Conservation (phyloP, 1,140 invertebrate genomes). For the Phortica variegata region DNA sequence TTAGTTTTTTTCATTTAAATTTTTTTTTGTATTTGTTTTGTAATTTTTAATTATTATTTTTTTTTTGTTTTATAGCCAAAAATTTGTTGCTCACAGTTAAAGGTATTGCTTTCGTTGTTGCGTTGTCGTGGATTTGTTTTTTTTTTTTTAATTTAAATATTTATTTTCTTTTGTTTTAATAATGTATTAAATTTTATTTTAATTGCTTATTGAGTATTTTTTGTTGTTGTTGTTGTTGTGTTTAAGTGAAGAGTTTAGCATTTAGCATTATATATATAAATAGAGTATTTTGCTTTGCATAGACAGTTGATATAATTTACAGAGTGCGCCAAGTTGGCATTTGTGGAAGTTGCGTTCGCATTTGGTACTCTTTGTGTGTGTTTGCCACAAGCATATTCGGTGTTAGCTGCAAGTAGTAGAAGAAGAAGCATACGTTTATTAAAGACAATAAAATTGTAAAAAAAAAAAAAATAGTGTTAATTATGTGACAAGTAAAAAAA, state of each 20-base stretch:
- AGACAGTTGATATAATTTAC: too few relatives aligned
- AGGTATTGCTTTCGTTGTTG: conserved; percentile 53
- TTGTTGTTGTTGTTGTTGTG: conserved; percentile 42
- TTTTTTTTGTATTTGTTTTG: background rate
- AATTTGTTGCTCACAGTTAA: conserved; percentile 32
- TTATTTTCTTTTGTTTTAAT: conserved; percentile 14
- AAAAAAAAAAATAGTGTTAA: too few relatives aligned
- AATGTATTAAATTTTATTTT: conserved; percentile 16
- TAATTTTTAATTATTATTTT: background rate
- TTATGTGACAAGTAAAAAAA: too few relatives aligned
- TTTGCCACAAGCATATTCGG: too few relatives aligned
- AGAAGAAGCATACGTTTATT: too few relatives aligned
- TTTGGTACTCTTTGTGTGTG: too few relatives aligned
- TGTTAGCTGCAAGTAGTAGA: too few relatives aligned
- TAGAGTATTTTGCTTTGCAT: background rate
- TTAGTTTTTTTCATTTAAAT: background rate
- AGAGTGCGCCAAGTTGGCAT: too few relatives aligned
- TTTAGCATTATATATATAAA: background rate
- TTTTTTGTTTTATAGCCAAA: conserved; percentile 23
- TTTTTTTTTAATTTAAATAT: conserved; percentile 16
- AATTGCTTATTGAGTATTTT: conserved; percentile 7
- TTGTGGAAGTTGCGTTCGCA: too few relatives aligned
- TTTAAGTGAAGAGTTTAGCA: conserved; percentile 17
- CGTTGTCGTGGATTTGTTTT: conserved; percentile 28
- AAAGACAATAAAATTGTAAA: too few relatives aligned